These are phyloP conservation scores for Drosophila kanekoi DNA, from an alignment of 2,888 invertebrate species.

Conservation along the genomic window DNA sequence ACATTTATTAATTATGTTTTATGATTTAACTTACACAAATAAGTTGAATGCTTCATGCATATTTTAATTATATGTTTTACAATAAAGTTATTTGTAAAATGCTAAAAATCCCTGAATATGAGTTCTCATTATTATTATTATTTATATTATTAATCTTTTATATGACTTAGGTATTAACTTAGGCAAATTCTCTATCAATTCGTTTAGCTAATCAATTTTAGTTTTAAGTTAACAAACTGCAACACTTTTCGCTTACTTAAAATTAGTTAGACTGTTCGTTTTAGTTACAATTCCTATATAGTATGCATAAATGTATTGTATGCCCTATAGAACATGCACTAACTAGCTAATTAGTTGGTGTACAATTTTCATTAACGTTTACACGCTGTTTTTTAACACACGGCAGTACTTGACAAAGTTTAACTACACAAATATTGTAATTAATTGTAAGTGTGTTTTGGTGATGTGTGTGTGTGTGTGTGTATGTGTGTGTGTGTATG, in stretches of 20 bases:
- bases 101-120: constrained; percentile 85
- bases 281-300: constrained; percentile 55
- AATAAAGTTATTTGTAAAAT: constrained; percentile 76
- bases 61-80: constrained; percentile 49
- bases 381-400: constrained; percentile 45
- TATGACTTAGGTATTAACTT: constrained; percentile 57
- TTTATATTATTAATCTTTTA: constrained; percentile 41
- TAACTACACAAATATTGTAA: constrained; percentile 56
- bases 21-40: constrained; percentile 36
- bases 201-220: constrained; percentile 42
- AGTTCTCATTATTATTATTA: constrained; percentile 69
- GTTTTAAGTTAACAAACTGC: constrained; percentile 54
- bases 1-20: constrained; percentile 52
- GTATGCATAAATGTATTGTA: constrained; percentile 28
- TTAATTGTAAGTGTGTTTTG: constrained; percentile 41
- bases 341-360: constrained; percentile 53
- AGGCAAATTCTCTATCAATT: constrained; percentile 41
- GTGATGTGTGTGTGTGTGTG: constrained; percentile 27
- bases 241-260: constrained; percentile 58
- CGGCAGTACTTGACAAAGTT: constrained; percentile 72
- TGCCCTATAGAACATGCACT: constrained; percentile 45
- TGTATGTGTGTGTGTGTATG: constrained; percentile 32
- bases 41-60: constrained; percentile 50
- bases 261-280: constrained; percentile 31
- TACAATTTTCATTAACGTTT: constrained; percentile 42